phyloP scores from a whole-genome alignment of 2,888 invertebrate genomes.

The Parascotia fuliginaria region DNA sequence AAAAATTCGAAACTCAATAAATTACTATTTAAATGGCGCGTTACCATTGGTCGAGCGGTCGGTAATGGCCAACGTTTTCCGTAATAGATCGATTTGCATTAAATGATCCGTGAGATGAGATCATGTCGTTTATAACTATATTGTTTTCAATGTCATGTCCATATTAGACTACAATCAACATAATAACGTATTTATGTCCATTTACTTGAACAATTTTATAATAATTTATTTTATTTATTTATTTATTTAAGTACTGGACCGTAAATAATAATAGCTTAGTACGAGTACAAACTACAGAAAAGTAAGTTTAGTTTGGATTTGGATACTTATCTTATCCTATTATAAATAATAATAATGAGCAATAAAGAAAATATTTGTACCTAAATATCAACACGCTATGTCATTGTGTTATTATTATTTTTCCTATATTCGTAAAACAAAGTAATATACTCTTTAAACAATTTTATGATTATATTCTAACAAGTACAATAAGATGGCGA shows the following conservation, averaged over 20 bases:
- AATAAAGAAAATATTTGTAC: background rate
- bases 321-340: slow-evolving; percentile 23
- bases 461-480: background rate
- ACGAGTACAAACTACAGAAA: slow-evolving; percentile 19
- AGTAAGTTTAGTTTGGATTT: slow-evolving; percentile 22
- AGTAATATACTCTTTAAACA: background rate
- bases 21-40: slow-evolving; percentile 71
- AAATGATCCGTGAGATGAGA: slow-evolving; percentile 81
- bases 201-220: slow-evolving; percentile 54
- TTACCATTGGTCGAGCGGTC: slow-evolving; percentile 65
- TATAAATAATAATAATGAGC: slow-evolving; percentile 1
- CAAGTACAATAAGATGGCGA: no score
- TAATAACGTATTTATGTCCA: slow-evolving; percentile 56
- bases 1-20: slow-evolving; percentile 79
- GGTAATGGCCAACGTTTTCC: slow-evolving; percentile 68
- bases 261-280: slow-evolving; percentile 32
- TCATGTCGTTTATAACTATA: slow-evolving; percentile 68
- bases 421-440: background rate
- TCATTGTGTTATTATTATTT: no score
- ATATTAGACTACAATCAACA: slow-evolving; percentile 47
- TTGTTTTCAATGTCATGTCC: slow-evolving; percentile 63
- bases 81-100: slow-evolving; percentile 83
- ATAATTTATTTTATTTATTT: no score
- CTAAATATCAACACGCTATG: background rate
- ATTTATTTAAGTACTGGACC: slow-evolving; percentile 33